These are phyloP conservation scores for Halocynthia aurantium DNA, from an alignment of 23 tunicate species.

Conservation along the genomic window DNA sequence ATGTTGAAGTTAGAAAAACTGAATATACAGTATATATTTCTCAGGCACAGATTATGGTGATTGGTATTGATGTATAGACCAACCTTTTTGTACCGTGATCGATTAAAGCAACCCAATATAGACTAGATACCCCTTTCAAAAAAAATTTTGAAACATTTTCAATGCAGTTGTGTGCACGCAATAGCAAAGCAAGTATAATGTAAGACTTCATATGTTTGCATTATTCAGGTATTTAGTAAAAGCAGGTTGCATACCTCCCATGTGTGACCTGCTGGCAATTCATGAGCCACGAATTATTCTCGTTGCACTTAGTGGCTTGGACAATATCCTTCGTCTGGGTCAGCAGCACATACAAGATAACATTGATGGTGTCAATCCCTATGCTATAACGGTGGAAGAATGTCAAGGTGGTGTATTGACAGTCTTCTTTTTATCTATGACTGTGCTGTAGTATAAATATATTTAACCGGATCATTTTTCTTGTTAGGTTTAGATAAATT, in stretches of 20 bases:
- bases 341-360: conserved; percentile 29
- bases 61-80: too few relatives aligned
- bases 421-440: not conserved
- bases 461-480: not conserved
- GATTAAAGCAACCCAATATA: too few relatives aligned
- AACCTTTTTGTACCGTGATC: too few relatives aligned
- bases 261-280: conserved; percentile 68
- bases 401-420: conserved; percentile 36
- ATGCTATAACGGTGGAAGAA: conserved; percentile 63
- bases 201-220: too few relatives aligned
- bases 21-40: not conserved
- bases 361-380: conserved; percentile 25
- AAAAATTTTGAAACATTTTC: too few relatives aligned
- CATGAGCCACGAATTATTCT: conserved; percentile 55
- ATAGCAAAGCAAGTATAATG: too few relatives aligned
- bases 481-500: conserved; percentile 70
- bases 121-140: too few relatives aligned
- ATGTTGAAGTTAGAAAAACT: not conserved
- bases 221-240: conserved; percentile 42
- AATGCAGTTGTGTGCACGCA: too few relatives aligned
- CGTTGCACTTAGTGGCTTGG: conserved; percentile 76
- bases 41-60: too few relatives aligned
- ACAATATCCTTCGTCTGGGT: conserved; percentile 64
- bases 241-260: conserved; percentile 48
- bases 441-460: not conserved